Evolutionary conservation across 2,888 invertebrate genomes (phyloP).

Genomic region (Ophion obscuratus): DNA sequence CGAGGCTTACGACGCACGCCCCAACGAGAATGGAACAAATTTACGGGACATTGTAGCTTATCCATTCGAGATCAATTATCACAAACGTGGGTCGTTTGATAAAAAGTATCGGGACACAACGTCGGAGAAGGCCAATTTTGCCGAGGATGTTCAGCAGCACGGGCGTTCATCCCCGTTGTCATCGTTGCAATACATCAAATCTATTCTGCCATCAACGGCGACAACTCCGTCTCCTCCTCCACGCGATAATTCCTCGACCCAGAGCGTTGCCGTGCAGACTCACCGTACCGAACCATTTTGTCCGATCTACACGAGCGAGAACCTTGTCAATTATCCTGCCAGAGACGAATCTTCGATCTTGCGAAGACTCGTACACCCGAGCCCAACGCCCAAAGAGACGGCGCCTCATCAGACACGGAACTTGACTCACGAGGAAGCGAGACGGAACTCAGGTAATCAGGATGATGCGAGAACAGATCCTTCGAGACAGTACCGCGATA

Average conservation of each 20-base stretch:
- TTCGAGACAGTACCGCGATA: slow-evolving; percentile 7
- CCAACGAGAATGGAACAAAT: slow-evolving; percentile 10
- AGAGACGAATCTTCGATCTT: slow-evolving; percentile 31
- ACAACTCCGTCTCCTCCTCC: slow-evolving; percentile 54
- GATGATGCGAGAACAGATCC: background rate
- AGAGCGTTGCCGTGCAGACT: slow-evolving; percentile 68
- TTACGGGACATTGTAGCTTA: slow-evolving; percentile 55
- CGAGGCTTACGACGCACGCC: slow-evolving; percentile 42
- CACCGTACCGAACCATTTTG: slow-evolving; percentile 36
- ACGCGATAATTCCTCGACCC: slow-evolving; percentile 42
- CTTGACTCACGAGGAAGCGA: background rate
- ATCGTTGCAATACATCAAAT: slow-evolving; percentile 49
- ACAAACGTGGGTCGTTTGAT: slow-evolving; percentile 52
- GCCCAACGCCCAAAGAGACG: background rate
- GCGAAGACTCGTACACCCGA: slow-evolving; percentile 15
- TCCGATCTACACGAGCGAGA: slow-evolving; percentile 16
- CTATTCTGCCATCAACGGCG: slow-evolving; percentile 25
- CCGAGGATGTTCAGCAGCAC: slow-evolving; percentile 25
- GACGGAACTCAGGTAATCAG: background rate
- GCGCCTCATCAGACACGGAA: background rate
- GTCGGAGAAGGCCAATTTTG: slow-evolving; percentile 51
- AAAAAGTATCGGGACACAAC: slow-evolving; percentile 46
- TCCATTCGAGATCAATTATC: slow-evolving; percentile 61
- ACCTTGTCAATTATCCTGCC: slow-evolving; percentile 12
- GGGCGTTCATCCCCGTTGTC: slow-evolving; percentile 7